Conservation (phyloP, 2,797 vertebrate species). For the Capromys pilorides region DNA sequence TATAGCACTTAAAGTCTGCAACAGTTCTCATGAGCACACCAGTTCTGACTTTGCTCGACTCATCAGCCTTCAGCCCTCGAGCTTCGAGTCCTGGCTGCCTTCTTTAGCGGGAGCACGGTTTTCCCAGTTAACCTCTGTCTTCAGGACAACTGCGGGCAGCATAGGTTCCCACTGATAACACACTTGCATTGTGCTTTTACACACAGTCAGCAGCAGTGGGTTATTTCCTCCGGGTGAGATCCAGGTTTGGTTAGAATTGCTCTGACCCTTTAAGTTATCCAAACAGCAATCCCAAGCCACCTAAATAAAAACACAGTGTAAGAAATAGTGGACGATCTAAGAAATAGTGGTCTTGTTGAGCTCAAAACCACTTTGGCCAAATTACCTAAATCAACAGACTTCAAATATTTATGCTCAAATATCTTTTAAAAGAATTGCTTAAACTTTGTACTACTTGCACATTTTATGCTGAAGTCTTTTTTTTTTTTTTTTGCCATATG, state of each 20-base stretch:
- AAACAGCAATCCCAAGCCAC: not conserved
- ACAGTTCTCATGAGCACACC: not conserved
- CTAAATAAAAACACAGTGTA: not conserved
- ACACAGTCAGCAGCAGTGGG: not conserved
- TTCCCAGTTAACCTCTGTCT: not conserved
- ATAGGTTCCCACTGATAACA: rapidly evolving
- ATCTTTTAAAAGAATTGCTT: not conserved
- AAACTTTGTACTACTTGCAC: not conserved
- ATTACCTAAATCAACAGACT: not conserved
- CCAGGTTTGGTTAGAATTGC: not conserved
- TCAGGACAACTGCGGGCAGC: not conserved
- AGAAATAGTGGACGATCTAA: not conserved
- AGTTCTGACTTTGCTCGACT: not conserved
- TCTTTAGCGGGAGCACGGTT: not conserved
- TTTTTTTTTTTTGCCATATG: not conserved
- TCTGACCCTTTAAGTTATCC: not conserved
- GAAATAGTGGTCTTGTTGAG: not conserved
- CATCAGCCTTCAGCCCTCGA: not conserved
- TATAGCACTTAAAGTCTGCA: not conserved
- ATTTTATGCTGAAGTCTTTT: conserved; percentile 32
- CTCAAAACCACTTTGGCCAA: not conserved
- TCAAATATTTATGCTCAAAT: not conserved
- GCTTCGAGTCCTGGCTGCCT: not conserved
- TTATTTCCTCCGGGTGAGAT: not conserved
- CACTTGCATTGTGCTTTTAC: not conserved